phyloP scores from a whole-genome alignment of 2,797 vertebrate genomes.

The Anisognathus igniventris region DNA sequence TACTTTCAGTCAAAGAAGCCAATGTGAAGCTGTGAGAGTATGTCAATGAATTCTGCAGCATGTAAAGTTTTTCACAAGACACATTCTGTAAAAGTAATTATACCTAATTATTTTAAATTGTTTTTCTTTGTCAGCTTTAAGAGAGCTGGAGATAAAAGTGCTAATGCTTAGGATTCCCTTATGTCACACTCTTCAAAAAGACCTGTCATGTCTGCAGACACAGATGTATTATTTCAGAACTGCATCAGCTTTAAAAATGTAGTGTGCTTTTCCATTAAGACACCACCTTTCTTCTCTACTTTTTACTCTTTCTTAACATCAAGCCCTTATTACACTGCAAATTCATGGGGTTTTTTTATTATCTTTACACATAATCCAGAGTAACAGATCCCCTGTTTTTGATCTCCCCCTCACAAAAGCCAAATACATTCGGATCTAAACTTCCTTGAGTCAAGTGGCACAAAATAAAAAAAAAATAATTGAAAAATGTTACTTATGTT shows the following conservation, averaged over 20 bases:
- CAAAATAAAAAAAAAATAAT: not conserved
- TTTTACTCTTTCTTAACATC: not conserved
- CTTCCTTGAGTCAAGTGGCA: not conserved
- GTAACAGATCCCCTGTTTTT: not conserved
- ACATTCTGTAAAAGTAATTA: not conserved
- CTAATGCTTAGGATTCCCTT: not conserved
- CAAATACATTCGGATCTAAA: not conserved
- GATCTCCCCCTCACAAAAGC: not conserved
- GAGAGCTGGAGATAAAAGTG: not conserved
- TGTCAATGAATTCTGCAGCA: not conserved
- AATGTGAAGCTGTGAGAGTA: not conserved
- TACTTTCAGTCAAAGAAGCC: not conserved
- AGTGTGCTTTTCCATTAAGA: not conserved
- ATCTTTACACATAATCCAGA: not conserved
- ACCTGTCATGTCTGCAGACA: not conserved
- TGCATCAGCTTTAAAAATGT: not conserved
- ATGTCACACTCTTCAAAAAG: not conserved
- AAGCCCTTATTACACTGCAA: not conserved
- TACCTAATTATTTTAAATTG: not conserved
- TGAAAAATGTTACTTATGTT: not conserved
- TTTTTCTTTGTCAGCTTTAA: not conserved
- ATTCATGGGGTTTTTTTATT: not conserved
- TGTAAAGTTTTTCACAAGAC: not conserved
- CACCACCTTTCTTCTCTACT: not conserved
- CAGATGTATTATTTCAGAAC: not conserved